Percentiles rank a stretch among this genome's conserved stretches.
Conservation (phyloP, 2,888 invertebrate species). For the Neoitamus cyanurus region DNA sequence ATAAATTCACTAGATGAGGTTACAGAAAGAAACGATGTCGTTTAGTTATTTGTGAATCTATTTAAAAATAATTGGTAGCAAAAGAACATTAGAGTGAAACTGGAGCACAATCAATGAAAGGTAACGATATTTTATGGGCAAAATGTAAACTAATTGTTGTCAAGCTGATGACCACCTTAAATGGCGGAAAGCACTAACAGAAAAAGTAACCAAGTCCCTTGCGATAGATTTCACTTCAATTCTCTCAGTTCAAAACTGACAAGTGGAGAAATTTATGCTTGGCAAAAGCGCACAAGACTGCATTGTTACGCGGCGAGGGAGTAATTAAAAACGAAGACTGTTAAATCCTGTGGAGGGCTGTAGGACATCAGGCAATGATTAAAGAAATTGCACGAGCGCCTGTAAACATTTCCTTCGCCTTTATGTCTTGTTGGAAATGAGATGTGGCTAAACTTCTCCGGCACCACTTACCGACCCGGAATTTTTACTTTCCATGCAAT, state of each 20-base stretch:
- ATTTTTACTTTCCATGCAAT: too few relatives aligned
- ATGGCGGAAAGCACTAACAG: background rate
- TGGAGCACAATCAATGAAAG: background rate
- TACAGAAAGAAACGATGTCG: too few relatives aligned
- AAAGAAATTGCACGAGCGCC: background rate
- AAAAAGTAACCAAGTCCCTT: background rate
- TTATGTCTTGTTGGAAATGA: background rate
- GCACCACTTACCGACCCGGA: too few relatives aligned
- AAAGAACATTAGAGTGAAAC: too few relatives aligned
- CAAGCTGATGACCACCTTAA: background rate
- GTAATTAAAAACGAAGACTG: slow-evolving; percentile 8
- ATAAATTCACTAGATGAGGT: too few relatives aligned
- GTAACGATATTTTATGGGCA: background rate
- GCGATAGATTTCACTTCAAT: background rate
- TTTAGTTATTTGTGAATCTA: too few relatives aligned
- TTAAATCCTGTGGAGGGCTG: background rate
- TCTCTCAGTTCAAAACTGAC: background rate
- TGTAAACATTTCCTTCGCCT: background rate
- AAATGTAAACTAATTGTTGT: background rate
- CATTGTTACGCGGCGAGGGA: background rate
- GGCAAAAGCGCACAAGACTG: background rate
- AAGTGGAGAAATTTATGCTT: slow-evolving; percentile 14
- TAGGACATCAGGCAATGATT: slow-evolving; percentile 1
- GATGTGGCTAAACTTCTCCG: background rate
- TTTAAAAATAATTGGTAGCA: too few relatives aligned